Evolutionary conservation across 2,888 invertebrate genomes (phyloP).

Genomic region (Athalia cordata): DNA sequence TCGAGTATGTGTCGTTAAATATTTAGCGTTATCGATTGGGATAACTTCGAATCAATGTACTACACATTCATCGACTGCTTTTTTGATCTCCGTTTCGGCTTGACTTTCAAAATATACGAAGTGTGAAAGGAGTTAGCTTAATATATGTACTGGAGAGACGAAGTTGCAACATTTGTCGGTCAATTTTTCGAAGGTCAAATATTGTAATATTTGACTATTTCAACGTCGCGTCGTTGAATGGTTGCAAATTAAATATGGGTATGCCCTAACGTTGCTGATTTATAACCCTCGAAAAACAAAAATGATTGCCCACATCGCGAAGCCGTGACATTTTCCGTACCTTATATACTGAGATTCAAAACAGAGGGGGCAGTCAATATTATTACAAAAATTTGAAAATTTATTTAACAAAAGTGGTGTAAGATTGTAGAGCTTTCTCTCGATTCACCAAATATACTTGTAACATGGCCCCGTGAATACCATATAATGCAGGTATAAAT

Average conservation of each 20-base stretch:
- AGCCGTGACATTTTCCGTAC: background rate
- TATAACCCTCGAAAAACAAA: background rate
- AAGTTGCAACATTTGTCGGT: constrained; percentile 22
- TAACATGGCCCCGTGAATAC: too few relatives aligned
- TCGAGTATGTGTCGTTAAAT: background rate
- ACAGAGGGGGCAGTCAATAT: background rate
- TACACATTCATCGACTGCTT: background rate
- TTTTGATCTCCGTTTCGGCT: background rate
- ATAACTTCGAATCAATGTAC: background rate
- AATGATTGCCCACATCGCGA: background rate
- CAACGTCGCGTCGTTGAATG: background rate
- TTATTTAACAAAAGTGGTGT: background rate
- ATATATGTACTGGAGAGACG: background rate
- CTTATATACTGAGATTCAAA: background rate
- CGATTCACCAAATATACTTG: background rate
- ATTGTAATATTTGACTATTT: constrained; percentile 18
- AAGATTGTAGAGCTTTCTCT: constrained; percentile 7
- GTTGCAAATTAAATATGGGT: background rate
- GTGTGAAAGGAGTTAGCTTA: background rate
- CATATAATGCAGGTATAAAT: background rate
- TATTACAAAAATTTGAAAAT: background rate
- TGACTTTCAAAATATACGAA: background rate
- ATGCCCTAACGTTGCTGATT: constrained; percentile 18
- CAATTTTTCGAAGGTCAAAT: constrained; percentile 32
- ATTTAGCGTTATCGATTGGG: background rate